A percentile compares a stretch with the other conserved stretches of the same genome.
phyloP scores from a whole-genome alignment of 92 coral and sea anemone genomes.

The Epizoanthus rinbou region DNA sequence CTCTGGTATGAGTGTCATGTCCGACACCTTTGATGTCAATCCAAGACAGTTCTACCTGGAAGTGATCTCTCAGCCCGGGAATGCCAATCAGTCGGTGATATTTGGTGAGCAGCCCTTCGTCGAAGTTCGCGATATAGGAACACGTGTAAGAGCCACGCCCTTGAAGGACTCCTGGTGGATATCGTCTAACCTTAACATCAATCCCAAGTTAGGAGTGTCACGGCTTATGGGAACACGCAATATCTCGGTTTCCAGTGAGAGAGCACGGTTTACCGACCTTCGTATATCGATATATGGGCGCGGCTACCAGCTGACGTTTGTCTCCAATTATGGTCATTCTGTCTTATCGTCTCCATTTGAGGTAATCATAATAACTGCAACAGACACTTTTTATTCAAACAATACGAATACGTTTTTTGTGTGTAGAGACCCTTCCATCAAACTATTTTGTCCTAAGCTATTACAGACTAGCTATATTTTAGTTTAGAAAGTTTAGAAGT shows the following conservation, averaged over 20 bases:
- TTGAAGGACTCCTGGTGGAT: slow-evolving; percentile 64
- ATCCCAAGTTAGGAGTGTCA: slow-evolving; percentile 67
- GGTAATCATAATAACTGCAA: slow-evolving; percentile 33
- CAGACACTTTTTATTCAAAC: neutral
- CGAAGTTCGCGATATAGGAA: slow-evolving; percentile 87
- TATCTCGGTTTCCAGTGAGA: slow-evolving; percentile 64
- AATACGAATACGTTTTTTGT: no score
- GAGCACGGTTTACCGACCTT: slow-evolving; percentile 74
- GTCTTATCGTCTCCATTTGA: slow-evolving; percentile 65
- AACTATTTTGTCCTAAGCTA: no score
- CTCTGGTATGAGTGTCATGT: slow-evolving; percentile 59
- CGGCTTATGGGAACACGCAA: slow-evolving; percentile 66
- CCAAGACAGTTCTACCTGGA: slow-evolving; percentile 69
- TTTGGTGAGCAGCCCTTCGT: slow-evolving; percentile 80
- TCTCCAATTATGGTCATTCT: slow-evolving; percentile 59
- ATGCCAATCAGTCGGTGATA: slow-evolving; percentile 72
- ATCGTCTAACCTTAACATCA: slow-evolving; percentile 51
- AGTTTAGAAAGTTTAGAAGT: no score
- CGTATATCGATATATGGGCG: slow-evolving; percentile 62
- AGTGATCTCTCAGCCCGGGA: slow-evolving; percentile 55
- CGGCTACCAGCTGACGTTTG: slow-evolving; percentile 65
- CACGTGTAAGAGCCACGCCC: slow-evolving; percentile 77
- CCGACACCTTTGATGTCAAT: slow-evolving; percentile 67
- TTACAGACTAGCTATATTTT: no score
- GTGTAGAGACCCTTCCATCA: no score